These are phyloP conservation scores for Venusia cambrica DNA, from an alignment of 2,888 invertebrate species.

Conservation along the genomic window DNA sequence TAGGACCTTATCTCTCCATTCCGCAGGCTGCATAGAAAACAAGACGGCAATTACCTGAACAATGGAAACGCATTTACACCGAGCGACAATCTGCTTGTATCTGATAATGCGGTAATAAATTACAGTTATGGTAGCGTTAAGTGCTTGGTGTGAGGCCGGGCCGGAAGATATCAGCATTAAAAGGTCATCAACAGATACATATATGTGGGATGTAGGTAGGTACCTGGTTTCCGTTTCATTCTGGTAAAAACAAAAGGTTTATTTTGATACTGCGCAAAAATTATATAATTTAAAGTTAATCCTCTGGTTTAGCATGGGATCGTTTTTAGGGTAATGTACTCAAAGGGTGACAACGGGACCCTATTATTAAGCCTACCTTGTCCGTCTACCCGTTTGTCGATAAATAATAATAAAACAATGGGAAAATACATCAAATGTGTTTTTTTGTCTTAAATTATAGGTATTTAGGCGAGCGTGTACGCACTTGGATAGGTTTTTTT, in stretches of 20 bases:
- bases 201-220: slow-evolving; percentile 8
- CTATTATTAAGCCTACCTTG: too few relatives aligned
- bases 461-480: too few relatives aligned
- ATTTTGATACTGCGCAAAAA: too few relatives aligned
- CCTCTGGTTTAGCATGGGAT: too few relatives aligned
- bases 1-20: slow-evolving; percentile 8
- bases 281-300: too few relatives aligned
- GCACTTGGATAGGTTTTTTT: too few relatives aligned
- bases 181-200: slow-evolving; percentile 34
- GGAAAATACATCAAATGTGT: too few relatives aligned
- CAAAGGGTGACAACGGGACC: slow-evolving; percentile 1
- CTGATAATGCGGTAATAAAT: slow-evolving; percentile 40
- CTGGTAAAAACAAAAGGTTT: slow-evolving; percentile 4
- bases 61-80: slow-evolving; percentile 24
- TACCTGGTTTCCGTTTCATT: slow-evolving; percentile 12
- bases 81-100: slow-evolving; percentile 22
- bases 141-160: slow-evolving; percentile 24
- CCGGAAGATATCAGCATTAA: slow-evolving; percentile 37
- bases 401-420: too few relatives aligned
- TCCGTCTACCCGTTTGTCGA: too few relatives aligned
- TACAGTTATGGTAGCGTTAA: slow-evolving; percentile 37
- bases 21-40: slow-evolving; percentile 15
- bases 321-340: too few relatives aligned
- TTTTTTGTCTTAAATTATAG: too few relatives aligned
- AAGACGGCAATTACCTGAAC: slow-evolving; percentile 23